Base-by-base conservation (phyloP, 2,888 invertebrate species). In the Agonum fuliginosum region DNA sequence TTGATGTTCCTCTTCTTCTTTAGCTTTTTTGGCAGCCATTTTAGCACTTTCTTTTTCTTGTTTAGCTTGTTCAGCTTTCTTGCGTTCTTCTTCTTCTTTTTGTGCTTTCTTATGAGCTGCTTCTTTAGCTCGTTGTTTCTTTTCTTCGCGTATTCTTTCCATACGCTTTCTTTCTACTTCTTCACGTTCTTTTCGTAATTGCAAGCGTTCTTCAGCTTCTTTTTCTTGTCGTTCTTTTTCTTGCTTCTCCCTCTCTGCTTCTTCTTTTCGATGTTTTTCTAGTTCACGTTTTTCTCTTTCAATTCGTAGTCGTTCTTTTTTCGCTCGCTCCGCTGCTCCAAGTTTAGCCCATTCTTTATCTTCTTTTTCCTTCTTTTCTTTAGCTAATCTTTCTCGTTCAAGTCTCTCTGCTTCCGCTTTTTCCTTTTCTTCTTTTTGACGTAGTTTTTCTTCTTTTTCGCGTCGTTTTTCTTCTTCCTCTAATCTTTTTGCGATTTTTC, bases 21-120 rank as follows among this genome's bases (percentile, higher is more conserved):
- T 34, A n/a, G 67, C n/a, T 83, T 81, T 79, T 84, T 80, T 24
- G 86, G 80, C 17, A 86, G 81, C 67, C 81, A 81, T 54, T 85
- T 86, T 2, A 86, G 85, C 78, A 84, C 84, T 5, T 80, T 80
- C 79, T 86, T 86, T 75, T 84, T 85, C 78, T 86, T 84, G 34
- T 84, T 79, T 19, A 83, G 81, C 74, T 85, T 85, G 75, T 85
- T 84, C 77, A 84, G 84, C 46, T 80, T 80, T 5, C 84, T 83
- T 37, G 84, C 84, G 73, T 84, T 85, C 80, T 83, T 82, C n/a
- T 85, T 80, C 78, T 86, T 86, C 73, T 82, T 83, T 72, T 84
- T 75, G 85, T 85, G 71, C 86, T 85, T 51, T 86, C 86, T 51
- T 86, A 81, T 20, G 81, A 80, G 76, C 76, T 17, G 67, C 76